These are phyloP conservation scores for Epizoanthus scotinus DNA, from an alignment of 92 coral and sea anemone species.

Conservation along the genomic window DNA sequence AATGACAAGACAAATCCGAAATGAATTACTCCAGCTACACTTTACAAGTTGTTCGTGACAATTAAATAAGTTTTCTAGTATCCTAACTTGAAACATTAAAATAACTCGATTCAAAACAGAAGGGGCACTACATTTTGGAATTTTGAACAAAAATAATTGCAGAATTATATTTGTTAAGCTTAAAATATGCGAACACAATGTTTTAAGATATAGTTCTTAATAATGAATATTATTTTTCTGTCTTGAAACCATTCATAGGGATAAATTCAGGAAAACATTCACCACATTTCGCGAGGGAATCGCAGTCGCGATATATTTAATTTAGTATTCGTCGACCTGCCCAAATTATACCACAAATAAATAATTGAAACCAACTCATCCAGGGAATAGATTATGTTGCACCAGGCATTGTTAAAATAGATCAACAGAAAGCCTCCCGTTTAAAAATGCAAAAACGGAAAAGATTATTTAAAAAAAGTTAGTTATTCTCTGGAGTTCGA, in stretches of 20 bases:
- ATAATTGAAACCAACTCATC: not conserved
- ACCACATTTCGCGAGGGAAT: too few species aligned
- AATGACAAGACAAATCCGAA: not conserved
- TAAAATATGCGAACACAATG: not conserved
- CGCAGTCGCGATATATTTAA: not conserved
- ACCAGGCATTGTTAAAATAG: not conserved
- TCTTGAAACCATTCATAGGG: not conserved
- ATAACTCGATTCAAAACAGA: not conserved
- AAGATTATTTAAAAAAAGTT: too few species aligned
- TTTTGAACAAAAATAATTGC: not conserved
- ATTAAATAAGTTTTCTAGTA: not conserved
- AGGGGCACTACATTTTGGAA: not conserved
- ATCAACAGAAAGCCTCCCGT: not conserved
- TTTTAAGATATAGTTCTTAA: not conserved
- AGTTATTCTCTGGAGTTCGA: too few species aligned
- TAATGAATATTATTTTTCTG: not conserved
- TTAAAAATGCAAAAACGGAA: not conserved
- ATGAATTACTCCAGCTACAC: not conserved
- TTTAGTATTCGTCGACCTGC: slow-evolving; percentile 13
- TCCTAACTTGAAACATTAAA: not conserved
- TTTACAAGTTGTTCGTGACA: not conserved
- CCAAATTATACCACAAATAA: slow-evolving; percentile 8
- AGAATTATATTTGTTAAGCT: not conserved
- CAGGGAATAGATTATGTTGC: not conserved
- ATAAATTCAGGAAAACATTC: too few species aligned